Evolutionary conservation across 2,113 vertebrate genomes (phyloP), one percentile per base, ranked within the genome.

Genomic region (Trichechus manatus): DNA sequence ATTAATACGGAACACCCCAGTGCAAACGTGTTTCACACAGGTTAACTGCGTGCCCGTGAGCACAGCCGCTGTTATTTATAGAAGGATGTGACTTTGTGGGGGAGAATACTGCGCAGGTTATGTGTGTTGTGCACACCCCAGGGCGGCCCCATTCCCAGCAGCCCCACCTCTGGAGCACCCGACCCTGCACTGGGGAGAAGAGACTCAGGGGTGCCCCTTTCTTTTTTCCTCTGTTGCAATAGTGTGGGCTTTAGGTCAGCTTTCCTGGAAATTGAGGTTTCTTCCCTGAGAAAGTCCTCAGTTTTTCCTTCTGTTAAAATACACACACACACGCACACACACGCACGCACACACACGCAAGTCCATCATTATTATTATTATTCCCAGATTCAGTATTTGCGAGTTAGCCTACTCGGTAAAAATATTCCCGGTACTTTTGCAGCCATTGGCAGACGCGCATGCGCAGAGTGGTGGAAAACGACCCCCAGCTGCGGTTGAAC

Each of bases 71-170:
- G 94, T 3, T 98, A 93, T 98, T 97, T 97, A 97, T 97, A 97
- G 98, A 96, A 93, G 82, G 97, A 95, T 91, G 88, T 84, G 98
- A 97, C 97, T 96, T 98, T 97, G 64, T 61, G 95, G 96, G 87
- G 93, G 82, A 97, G 94, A 97, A 33, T 56, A 83, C 92, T 88
- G 82, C 92, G 93, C 96, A 97, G 97, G 80, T 97, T 97, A 80
- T 94, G 95, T 84, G 92, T 87, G 68, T 33, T 92, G 84, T 97
- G 78, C 33, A 9, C 70, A 63, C 47, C 70, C 80, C 39, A 7
- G 95, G 64, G 94, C n/a, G 91, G 85, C 11, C 44, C 88, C 25
- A 61, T 98, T 97, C 96, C 95, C 92, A 78, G 87, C 68, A 74
- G 88, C 92, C 29, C 95, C 47, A 86, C 93, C 94, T 93, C 85